Evolutionary conservation across 2,888 invertebrate genomes (phyloP), one percentile per base, ranked within the genome.

Genomic region (Thymelicus sylvestris): DNA sequence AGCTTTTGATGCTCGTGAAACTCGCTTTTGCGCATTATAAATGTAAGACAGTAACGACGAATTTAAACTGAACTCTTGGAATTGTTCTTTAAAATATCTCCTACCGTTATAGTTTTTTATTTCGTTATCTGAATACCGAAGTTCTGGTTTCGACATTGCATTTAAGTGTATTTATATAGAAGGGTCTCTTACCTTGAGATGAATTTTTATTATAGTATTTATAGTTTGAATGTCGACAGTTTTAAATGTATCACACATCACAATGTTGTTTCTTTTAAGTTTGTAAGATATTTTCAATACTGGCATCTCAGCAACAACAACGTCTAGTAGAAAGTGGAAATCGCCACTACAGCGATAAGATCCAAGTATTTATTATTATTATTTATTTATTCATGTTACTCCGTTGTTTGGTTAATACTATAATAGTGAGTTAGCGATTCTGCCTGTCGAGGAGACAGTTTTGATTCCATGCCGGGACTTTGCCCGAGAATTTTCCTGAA

Each of bases 121-220:
- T 57, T 38, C 13, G 44, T 55, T 24, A 57, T 57, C 57, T 31
- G 57, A 31, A 31, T 10, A 19, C 31, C 10, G n/a, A 57, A 38
- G 38, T 38, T 57, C 12, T 57, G 2, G 31, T 57, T 24, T 57
- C 38, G 57, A 38, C 31, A 38, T 31, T 57, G 57, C 31, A 19
- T 55, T 55, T 24, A 55, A 55, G 13, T 57, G 57, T 57, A 57
- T 57, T 57, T 57, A 57, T 57, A 57, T 57, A 57, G 31, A 57
- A 38, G 31, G 38, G 13, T 57, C 12, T 44, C 13, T 24, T 57
- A 38, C 57, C 57, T 57, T 57, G 57, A 57, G 2, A 57, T 55
- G 15, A 57, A 5, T 10, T 57, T 57, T 57, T 38, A 57, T 31
- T 38, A 13, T 57, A 38, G n/a, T 38, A 38, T 31, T 13, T 38